Evolutionary conservation across 2,888 invertebrate genomes (phyloP).

Genomic region (Octodonta nipae): DNA sequence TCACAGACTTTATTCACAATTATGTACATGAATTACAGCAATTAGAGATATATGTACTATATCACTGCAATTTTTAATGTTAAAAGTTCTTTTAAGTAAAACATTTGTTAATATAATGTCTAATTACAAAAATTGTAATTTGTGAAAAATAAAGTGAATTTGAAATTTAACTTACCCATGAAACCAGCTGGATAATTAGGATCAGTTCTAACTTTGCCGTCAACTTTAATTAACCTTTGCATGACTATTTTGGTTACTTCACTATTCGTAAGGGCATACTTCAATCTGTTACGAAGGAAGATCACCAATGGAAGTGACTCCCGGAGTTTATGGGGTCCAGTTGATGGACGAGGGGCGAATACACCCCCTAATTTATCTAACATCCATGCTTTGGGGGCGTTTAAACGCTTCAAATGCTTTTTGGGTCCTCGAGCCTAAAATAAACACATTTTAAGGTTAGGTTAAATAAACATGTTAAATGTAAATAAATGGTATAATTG

Average conservation of each 20-base stretch:
- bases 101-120: slow-evolving; percentile 1
- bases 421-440: slow-evolving; percentile 92
- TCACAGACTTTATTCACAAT: too few species aligned
- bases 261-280: slow-evolving; percentile 92
- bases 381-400: slow-evolving; percentile 99
- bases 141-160: too few species aligned
- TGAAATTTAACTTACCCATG: slow-evolving; percentile 67
- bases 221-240: slow-evolving; percentile 95
- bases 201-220: slow-evolving; percentile 95
- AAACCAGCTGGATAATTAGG: slow-evolving; percentile 95
- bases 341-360: slow-evolving; percentile 92
- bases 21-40: too few species aligned
- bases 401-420: slow-evolving; percentile 97
- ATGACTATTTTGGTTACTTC: slow-evolving; percentile 97
- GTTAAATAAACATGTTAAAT: slow-evolving; percentile 4
- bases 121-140: slow-evolving; percentile 1
- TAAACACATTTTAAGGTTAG: slow-evolving; percentile 7
- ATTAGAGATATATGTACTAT: too few species aligned
- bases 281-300: slow-evolving; percentile 91
- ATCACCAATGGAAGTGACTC: slow-evolving; percentile 94
- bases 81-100: too few species aligned
- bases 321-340: slow-evolving; percentile 93
- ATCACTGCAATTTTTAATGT: too few species aligned
- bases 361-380: slow-evolving; percentile 97
- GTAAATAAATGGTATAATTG: slow-evolving; percentile 4